Evolutionary conservation across 2,797 vertebrate species (phyloP).

Genomic region (Eupleurogrammus muticus): DNA sequence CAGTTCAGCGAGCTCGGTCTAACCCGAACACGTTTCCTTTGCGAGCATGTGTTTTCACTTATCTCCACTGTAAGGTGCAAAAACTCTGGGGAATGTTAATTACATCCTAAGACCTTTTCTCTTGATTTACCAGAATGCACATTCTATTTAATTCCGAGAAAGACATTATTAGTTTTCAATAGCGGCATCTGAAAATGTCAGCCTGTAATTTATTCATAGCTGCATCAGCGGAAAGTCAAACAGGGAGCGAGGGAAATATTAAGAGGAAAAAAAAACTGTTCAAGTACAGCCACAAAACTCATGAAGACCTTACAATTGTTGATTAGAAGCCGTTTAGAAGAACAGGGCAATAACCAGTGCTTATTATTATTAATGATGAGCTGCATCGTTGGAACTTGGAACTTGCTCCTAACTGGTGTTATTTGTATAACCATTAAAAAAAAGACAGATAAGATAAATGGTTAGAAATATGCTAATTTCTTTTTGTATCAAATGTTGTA

Average conservation of each 20-base stretch:
- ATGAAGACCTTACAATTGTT: neutral
- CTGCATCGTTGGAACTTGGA: neutral
- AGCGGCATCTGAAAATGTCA: constrained; percentile 16
- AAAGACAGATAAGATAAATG: no score
- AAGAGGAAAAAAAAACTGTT: neutral
- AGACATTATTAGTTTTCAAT: neutral
- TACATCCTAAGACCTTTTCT: neutral
- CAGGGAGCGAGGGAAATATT: neutral
- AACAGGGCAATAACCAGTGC: neutral
- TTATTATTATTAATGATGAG: neutral
- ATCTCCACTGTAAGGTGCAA: neutral
- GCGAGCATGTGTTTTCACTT: neutral
- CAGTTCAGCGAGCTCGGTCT: neutral
- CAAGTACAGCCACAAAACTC: neutral
- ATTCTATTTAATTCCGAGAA: neutral
- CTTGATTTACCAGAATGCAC: neutral
- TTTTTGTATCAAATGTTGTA: neutral
- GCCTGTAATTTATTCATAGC: neutral
- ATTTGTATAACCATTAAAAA: no score
- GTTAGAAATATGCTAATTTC: no score
- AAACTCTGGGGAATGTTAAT: constrained; percentile 9
- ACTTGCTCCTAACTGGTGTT: no score
- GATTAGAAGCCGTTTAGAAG: neutral
- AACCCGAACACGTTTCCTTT: neutral
- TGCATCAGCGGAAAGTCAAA: neutral